Conservation (phyloP, 2,113 vertebrate genomes). For the Cromileptes altivelis region DNA sequence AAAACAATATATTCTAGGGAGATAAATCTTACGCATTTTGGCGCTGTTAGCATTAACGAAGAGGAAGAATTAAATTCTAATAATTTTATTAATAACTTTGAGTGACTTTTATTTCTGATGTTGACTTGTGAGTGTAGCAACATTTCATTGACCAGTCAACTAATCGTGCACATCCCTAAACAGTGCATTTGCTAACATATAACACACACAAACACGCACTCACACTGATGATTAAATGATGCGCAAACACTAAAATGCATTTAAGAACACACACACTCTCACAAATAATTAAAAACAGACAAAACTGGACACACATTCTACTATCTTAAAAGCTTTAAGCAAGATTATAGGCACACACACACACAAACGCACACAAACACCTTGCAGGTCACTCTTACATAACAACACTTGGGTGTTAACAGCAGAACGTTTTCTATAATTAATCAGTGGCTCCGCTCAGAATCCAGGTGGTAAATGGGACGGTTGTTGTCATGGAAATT, state of each 20-base stretch:
- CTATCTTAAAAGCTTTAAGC: constrained; percentile 5
- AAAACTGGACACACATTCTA: neutral
- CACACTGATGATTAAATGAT: neutral
- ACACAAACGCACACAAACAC: constrained; percentile 5
- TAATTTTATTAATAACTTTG: no score
- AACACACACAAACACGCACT: constrained; percentile 31
- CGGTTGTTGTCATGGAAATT: constrained; percentile 65
- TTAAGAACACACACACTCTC: no score
- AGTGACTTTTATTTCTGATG: no score
- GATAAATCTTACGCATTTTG: no score
- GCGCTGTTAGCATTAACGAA: no score
- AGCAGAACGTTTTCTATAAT: constrained; percentile 52
- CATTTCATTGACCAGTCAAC: no score
- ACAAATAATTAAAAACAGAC: neutral
- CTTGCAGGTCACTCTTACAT: constrained; percentile 7
- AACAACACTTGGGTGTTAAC: constrained; percentile 22
- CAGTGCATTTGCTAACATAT: no score
- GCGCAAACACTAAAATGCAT: no score
- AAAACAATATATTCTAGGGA: no score
- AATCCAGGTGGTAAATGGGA: constrained; percentile 50
- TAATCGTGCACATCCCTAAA: no score
- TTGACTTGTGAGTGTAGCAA: no score
- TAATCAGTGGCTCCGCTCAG: constrained; percentile 39
- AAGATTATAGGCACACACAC: neutral
- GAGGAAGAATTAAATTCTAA: no score